Base-by-base conservation (phyloP, 2,888 invertebrate genomes). In the Drosophila limbata region DNA sequence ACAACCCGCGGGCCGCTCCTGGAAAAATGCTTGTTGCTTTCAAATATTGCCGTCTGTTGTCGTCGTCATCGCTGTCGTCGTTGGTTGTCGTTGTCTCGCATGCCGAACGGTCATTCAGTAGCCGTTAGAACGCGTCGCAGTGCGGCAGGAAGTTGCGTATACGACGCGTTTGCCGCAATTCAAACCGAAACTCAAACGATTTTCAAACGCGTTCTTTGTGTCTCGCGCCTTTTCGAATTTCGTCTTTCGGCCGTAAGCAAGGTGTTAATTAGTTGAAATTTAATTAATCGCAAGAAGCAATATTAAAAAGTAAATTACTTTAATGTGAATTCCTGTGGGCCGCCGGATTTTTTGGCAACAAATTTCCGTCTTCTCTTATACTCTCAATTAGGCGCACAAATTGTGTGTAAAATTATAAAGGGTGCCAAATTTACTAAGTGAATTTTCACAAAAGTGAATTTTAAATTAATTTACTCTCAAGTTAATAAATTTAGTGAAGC, bases 131-230 rank as follows among this genome's bases (percentile, higher is more conserved):
- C 85, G 89, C 83, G 85, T 80, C 81, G 71, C 86, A 71, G 86
- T 73, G 81, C 89, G 87, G 87, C 82, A 84, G 89, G 85, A 84
- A 89, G 61, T 86, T 81, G 88, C 85, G 85, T 89, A 88, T 82
- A 84, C 86, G 86, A 80, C 85, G 84, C 84, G 65, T 72, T 28
- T 70, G 69, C 44, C 55, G 35, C 50, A 47, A 9, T 19, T 28
- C 15, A n/a, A 65, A 42, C 31, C 50, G 44, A 31, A 63, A 28
- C 31, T 40, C 47, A 60, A 57, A 10, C 52, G 25, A 47, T 28
- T 61, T 64, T 59, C 42, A 65, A 51, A 57, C 61, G 52, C 19
- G 60, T 52, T 60, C 33, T 31, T 10, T 9, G 39, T 55, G 28
- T 60, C 55, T 77, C 69, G 72, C 73, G 69, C 63, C 33, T 63